Evolutionary conservation across 2,888 invertebrate species (phyloP).

Genomic region (Tuta absoluta): DNA sequence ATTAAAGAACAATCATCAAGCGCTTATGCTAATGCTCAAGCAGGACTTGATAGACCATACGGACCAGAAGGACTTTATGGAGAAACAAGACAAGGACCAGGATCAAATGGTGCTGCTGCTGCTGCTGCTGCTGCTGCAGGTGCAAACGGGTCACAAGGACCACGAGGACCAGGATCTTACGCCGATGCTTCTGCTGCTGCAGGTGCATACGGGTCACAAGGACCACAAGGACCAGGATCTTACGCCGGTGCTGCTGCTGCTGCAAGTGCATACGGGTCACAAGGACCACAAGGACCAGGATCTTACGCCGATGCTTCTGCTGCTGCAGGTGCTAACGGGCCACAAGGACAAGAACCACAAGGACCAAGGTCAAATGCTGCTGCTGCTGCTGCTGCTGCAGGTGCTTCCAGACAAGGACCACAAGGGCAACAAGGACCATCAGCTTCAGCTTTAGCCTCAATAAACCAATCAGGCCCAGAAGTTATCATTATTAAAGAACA

Average conservation of each 20-base stretch:
- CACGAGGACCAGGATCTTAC: constrained; percentile 17
- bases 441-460: no score
- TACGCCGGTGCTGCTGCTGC: not conserved
- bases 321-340: no score
- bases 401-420: not conserved
- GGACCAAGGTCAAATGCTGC: constrained; percentile 28
- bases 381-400: constrained; percentile 25
- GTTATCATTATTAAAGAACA: no score
- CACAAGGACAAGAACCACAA: no score
- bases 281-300: constrained; percentile 17
- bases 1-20: not conserved
- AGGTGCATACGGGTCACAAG: not conserved
- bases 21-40: not conserved
- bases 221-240: constrained; percentile 13
- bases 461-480: no score
- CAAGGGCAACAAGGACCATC: constrained; percentile 20
- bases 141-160: constrained; percentile 26
- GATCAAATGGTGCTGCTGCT: not conserved
- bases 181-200: not conserved
- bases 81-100: constrained; percentile 22
- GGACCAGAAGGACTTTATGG: constrained; percentile 23
- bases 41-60: not conserved
- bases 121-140: constrained; percentile 5
- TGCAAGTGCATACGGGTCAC: constrained; percentile 11
- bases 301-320: not conserved